A percentile compares a stretch with the other conserved stretches of the same genome.
phyloP scores from a whole-genome alignment of 2,797 vertebrate species.

The Acrossocheilus wenchowensis region DNA sequence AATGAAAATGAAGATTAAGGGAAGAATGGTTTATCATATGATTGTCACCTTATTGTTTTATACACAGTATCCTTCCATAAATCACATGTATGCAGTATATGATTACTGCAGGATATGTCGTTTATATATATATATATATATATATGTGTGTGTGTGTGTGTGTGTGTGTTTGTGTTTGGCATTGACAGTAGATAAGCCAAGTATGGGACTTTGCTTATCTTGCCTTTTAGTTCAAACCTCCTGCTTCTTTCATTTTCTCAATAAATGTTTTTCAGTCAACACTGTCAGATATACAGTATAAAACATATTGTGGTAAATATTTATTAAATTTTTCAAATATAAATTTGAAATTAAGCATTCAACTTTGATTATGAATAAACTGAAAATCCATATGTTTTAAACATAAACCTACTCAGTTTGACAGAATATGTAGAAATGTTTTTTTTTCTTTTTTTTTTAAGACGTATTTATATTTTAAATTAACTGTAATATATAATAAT shows the following conservation, averaged over 20 bases:
- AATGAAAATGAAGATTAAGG: neutral
- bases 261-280: neutral
- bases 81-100: neutral
- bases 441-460: neutral
- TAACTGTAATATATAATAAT: neutral
- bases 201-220: too few relatives aligned
- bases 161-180: too few relatives aligned
- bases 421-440: neutral
- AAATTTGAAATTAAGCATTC: neutral
- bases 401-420: neutral
- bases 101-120: neutral
- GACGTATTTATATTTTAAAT: neutral
- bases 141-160: too few relatives aligned
- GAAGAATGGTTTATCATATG: neutral
- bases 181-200: neutral
- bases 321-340: neutral
- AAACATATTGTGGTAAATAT: neutral
- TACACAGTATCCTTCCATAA: neutral
- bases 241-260: neutral
- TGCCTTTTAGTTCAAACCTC: neutral
- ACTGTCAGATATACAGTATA: neutral
- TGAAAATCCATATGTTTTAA: neutral
- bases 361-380: neutral
- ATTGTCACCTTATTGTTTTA: constrained; percentile 5
- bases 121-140: neutral